These are phyloP conservation scores for Gobiocypris rarus DNA, from an alignment of 2,113 vertebrate genomes.

Conservation along the genomic window DNA sequence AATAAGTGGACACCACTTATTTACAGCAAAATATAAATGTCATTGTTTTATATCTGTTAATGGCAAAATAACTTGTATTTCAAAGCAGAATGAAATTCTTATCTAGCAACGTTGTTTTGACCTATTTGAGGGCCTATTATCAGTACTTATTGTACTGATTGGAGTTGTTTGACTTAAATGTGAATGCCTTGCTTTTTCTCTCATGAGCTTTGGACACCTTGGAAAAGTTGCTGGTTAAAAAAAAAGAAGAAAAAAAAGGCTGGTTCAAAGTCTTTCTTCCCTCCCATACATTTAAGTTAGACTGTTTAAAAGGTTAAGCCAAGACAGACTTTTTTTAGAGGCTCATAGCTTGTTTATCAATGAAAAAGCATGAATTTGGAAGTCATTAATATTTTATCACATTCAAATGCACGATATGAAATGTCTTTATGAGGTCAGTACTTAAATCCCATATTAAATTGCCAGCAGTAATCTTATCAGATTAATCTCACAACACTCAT, in stretches of 20 bases:
- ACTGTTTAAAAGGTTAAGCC: conserved; percentile 10
- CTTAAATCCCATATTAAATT: conserved; percentile 31
- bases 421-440: neutral
- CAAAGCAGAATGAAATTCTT: neutral
- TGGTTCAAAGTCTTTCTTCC: conserved; percentile 11
- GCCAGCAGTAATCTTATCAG: neutral
- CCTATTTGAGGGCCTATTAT: neutral
- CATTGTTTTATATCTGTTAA: neutral
- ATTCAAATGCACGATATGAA: neutral
- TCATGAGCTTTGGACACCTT: conserved; percentile 3
- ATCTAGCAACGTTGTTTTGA: neutral
- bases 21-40: too few relatives aligned
- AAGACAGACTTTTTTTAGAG: neutral
- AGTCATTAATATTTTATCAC: neutral
- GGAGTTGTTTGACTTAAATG: neutral
- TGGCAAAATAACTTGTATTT: neutral
- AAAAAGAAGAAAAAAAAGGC: neutral
- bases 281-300: neutral
- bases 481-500: neutral
- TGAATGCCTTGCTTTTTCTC: neutral
- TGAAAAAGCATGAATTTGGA: neutral
- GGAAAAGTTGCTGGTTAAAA: neutral
- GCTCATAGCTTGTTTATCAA: neutral
- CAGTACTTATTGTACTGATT: neutral
- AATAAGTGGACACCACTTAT: too few relatives aligned